phyloP scores from a whole-genome alignment of 2,797 vertebrate species.

The Geotrypetes seraphini region DNA sequence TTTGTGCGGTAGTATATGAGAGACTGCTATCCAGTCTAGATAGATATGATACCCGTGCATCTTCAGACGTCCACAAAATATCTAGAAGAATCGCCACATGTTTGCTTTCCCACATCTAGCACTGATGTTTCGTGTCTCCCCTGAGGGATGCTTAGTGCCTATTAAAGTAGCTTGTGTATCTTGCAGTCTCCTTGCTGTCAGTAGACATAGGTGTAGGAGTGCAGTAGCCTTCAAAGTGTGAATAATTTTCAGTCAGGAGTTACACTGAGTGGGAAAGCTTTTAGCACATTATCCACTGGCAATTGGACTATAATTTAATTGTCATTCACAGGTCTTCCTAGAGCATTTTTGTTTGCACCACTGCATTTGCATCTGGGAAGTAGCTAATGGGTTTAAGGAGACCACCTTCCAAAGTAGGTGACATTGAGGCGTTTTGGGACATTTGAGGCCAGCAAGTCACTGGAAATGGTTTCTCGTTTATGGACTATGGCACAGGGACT shows the following conservation, averaged over 20 bases:
- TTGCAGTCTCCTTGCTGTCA: conserved; percentile 31
- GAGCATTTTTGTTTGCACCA: conserved; percentile 54
- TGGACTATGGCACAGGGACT: no score
- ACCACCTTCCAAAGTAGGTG: conserved; percentile 51
- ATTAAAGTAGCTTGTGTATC: no score
- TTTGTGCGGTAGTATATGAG: no score
- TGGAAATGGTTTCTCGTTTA: no score
- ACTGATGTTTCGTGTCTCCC: no score
- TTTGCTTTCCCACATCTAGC: no score
- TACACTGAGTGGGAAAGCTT: conserved; percentile 82
- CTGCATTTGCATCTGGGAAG: conserved; percentile 74
- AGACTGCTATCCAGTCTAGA: no score
- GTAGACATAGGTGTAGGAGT: conserved; percentile 31
- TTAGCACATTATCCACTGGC: conserved; percentile 89
- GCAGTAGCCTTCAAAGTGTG: conserved; percentile 68
- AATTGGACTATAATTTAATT: conserved; percentile 82
- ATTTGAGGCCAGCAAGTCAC: no score
- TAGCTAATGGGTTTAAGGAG: conserved; percentile 72
- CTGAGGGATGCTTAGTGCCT: no score
- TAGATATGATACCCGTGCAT: no score
- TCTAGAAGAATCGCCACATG: no score
- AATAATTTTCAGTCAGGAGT: conserved; percentile 79
- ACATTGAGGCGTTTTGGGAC: conserved; percentile 67
- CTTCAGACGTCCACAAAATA: no score
- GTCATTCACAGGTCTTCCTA: conserved; percentile 72